phyloP scores from a whole-genome alignment of 92 coral and sea anemone genomes.

The Siderastrea radians region DNA sequence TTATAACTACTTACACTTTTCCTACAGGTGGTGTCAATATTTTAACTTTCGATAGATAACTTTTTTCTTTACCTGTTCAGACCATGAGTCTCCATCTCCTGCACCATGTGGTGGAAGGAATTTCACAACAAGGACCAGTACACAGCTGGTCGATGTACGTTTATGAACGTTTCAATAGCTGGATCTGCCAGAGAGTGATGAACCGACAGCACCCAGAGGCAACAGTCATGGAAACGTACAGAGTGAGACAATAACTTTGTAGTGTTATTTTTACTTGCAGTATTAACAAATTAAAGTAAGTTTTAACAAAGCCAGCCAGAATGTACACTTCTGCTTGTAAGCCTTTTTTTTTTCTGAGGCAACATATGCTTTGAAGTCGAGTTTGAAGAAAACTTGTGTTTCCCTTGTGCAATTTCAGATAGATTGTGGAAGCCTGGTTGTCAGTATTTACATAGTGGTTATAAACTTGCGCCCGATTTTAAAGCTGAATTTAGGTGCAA shows the following conservation, averaged over 20 bases:
- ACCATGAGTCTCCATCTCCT: slow-evolving; percentile 29
- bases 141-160: slow-evolving; percentile 41
- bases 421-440: too few species aligned
- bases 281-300: too few species aligned
- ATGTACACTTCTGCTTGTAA: not conserved
- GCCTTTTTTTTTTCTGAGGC: too few species aligned
- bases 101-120: slow-evolving; percentile 27
- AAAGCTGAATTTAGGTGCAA: too few species aligned
- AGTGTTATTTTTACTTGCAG: too few species aligned
- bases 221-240: slow-evolving; percentile 45
- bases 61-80: not conserved
- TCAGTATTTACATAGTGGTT: too few species aligned
- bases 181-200: slow-evolving; percentile 35
- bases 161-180: slow-evolving; percentile 44
- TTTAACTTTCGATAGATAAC: too few species aligned
- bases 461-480: too few species aligned
- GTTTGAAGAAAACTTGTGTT: too few species aligned
- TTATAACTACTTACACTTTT: too few species aligned
- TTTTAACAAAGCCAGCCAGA: not conserved
- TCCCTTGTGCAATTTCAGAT: too few species aligned
- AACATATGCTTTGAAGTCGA: too few species aligned
- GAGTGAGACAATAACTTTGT: not conserved
- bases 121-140: slow-evolving; percentile 30
- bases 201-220: slow-evolving; percentile 30
- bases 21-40: not conserved